phyloP scores from a whole-genome alignment of 2,113 vertebrate species.

The human (Homo sapiens) region GRCh38 chr3:176701501-176702000 shows the following conservation, averaged over 20 bases:
- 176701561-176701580: neutral
- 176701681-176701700: neutral
- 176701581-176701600: conserved; percentile 4
- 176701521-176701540: neutral
- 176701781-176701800: neutral
- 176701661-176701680: neutral
- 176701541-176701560: neutral
- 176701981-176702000: neutral
- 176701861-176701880: neutral
- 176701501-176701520: neutral
- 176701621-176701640: neutral
- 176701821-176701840: neutral
- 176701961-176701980: neutral
- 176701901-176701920: neutral
- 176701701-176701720: neutral
- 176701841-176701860: neutral
- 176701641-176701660: neutral
- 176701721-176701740: neutral
- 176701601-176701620: neutral
- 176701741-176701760: neutral
- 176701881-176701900: neutral
- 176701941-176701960: neutral
- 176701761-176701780: neutral
- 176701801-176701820: neutral
- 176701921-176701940: neutral